A percentile compares a stretch with the other conserved stretches of the same genome.
Evolutionary conservation across 2,113 vertebrate genomes (phyloP).

Genomic region (Microcebus ravelobensis): DNA sequence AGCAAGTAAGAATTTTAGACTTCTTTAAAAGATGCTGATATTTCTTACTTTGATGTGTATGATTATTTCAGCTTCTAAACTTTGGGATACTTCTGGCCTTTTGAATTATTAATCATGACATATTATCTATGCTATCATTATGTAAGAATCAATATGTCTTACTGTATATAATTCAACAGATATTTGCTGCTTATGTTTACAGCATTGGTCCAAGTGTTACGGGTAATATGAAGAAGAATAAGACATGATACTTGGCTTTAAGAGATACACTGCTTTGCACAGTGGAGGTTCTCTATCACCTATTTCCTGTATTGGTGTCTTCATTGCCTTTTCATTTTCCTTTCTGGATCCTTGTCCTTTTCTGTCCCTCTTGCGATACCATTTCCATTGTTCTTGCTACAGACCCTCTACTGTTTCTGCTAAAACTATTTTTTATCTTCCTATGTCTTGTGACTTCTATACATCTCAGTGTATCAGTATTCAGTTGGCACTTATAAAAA

Average conservation of each 20-base stretch:
- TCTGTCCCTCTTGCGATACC: neutral
- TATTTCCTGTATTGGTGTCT: neutral
- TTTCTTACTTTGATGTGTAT: neutral
- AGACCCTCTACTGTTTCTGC: neutral
- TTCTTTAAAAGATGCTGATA: neutral
- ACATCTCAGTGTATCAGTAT: neutral
- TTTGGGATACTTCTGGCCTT: conserved; percentile 13
- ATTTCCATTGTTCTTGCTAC: neutral
- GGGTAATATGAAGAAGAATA: neutral
- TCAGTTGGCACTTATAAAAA: conserved; percentile 23
- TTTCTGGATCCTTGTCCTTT: neutral
- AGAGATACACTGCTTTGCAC: neutral
- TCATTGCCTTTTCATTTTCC: neutral
- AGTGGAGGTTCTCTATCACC: neutral
- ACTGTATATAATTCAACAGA: neutral
- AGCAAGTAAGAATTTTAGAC: conserved; percentile 77
- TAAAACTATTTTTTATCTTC: neutral
- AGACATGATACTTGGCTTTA: neutral
- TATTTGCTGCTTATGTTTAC: neutral
- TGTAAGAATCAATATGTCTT: neutral
- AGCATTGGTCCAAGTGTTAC: neutral
- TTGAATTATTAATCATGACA: neutral
- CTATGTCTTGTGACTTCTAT: neutral
- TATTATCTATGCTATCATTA: neutral
- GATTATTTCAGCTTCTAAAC: conserved; percentile 17